Evolutionary conservation across 1,140 invertebrate species (phyloP), one percentile per base, ranked within the genome.

Genomic region (Limonius californicus): DNA sequence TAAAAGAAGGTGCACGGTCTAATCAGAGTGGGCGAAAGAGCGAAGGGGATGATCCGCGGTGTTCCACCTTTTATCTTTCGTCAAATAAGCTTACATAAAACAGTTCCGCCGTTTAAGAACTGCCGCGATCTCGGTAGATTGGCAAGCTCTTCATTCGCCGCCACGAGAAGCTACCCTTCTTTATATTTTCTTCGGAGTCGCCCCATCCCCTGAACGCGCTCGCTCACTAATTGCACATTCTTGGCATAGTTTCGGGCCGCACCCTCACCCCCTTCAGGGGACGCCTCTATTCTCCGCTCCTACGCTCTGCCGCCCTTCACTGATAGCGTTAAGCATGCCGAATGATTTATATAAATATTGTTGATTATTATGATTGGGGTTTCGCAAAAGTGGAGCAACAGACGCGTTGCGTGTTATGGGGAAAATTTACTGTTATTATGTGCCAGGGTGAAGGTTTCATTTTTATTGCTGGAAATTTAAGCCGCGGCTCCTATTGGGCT

Each of bases 201-300:
- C 43, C 32, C 65, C 43, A 60, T 62, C 66, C 61, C 71, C 63
- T 67, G 66, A 68, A 62, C 71, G 65, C 81, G 82, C 80, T 85
- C 85, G 84, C 83, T 87, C 86, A 88, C 87, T 89, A 89, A 90
- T 90, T 89, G 88, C 87, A 87, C 87, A 89, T 90, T 90, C 88
- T 89, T 89, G 86, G 87, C 87, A 89, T 90, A 89, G 87, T 89
- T 90, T 88, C 86, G 83, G 83, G 83, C 82, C 77, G 79, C 78
- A 78, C 75, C 78, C 77, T 81, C 79, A 77, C 77, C 74, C 72
- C 74, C 72, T 69, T 75, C 74, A 74, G 63, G 54, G 62, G 53
- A 62, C 64, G 63, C 59, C 67, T 62, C 70, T 55, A 55, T 27
- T 23, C 16, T 23, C 53, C 53, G 53, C 27, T 32, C 27, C 53